Conservation (phyloP, 2,888 invertebrate species). For the Xestia sexstrigata region DNA sequence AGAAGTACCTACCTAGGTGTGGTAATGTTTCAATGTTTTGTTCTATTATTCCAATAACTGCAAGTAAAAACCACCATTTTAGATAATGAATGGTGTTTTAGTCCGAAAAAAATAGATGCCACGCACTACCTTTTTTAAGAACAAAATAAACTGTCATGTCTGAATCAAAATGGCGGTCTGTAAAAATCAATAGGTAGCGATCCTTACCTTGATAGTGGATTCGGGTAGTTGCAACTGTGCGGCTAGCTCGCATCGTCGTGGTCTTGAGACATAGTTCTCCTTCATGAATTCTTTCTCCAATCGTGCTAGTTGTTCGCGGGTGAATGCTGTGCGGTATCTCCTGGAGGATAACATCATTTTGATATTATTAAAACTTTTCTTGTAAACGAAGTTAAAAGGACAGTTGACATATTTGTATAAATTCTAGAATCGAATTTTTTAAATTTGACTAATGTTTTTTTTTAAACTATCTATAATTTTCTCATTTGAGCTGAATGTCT, state of each 20-base stretch:
- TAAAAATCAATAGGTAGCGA: not conserved
- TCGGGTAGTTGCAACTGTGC: slow-evolving; percentile 98
- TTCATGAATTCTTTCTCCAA: slow-evolving; percentile 99
- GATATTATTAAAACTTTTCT: not conserved
- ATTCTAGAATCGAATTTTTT: not conserved
- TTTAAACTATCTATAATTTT: not conserved
- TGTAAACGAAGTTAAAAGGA: not conserved
- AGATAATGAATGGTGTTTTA: not conserved
- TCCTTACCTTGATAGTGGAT: slow-evolving; percentile 98
- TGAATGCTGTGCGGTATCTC: slow-evolving; percentile 99
- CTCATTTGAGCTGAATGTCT: not conserved
- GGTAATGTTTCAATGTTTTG: not conserved
- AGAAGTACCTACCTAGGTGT: not conserved
- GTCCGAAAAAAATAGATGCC: not conserved
- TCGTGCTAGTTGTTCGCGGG: slow-evolving; percentile 97
- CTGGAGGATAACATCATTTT: slow-evolving; percentile 78
- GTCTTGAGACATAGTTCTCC: slow-evolving; percentile 99
- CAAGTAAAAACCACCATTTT: not conserved
- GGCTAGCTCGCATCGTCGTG: slow-evolving; percentile 98
- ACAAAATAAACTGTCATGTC: not conserved
- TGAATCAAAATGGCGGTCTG: not conserved
- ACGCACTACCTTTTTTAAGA: not conserved
- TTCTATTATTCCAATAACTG: not conserved
- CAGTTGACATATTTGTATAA: not conserved
- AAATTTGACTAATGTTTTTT: not conserved